phyloP scores from a whole-genome alignment of 2,113 vertebrate genomes.

The Rallus limicola region DNA sequence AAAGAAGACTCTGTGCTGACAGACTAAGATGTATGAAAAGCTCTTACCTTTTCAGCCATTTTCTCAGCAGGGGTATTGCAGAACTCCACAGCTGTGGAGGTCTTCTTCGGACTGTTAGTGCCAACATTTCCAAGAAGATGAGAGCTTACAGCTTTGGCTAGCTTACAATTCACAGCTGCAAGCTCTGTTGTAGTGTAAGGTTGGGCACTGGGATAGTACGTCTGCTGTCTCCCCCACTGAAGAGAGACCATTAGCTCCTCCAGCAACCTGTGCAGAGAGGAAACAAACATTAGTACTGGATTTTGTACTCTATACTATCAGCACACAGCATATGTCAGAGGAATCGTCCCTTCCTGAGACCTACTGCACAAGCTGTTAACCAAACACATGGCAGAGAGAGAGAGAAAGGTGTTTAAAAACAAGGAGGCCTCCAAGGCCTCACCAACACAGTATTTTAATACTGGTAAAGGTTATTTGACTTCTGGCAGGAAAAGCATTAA shows the following conservation, averaged over 20 bases:
- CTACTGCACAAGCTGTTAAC: neutral
- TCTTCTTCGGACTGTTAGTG: constrained; percentile 69
- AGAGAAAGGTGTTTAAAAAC: neutral
- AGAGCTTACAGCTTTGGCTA: constrained; percentile 87
- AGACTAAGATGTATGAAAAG: neutral
- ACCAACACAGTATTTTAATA: neutral
- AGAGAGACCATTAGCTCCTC: constrained; percentile 93
- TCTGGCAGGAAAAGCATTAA: neutral
- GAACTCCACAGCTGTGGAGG: constrained; percentile 73
- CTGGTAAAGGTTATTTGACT: neutral
- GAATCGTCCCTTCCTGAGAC: neutral
- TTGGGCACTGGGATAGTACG: constrained; percentile 87
- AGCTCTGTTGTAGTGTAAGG: constrained; percentile 89
- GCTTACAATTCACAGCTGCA: constrained; percentile 84
- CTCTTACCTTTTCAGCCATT: constrained; percentile 93
- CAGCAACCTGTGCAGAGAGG: constrained; percentile 79
- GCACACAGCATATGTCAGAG: neutral
- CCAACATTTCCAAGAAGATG: constrained; percentile 88
- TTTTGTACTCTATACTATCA: neutral
- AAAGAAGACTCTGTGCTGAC: neutral
- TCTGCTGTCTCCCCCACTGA: constrained; percentile 94
- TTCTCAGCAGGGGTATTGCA: constrained; percentile 93
- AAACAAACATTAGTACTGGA: neutral
- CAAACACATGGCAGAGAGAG: neutral
- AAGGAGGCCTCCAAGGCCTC: neutral